Percentiles rank a stretch among this genome's conserved stretches.
Evolutionary conservation across 2,888 invertebrate genomes (phyloP).

Genomic region (Tachina lurida): DNA sequence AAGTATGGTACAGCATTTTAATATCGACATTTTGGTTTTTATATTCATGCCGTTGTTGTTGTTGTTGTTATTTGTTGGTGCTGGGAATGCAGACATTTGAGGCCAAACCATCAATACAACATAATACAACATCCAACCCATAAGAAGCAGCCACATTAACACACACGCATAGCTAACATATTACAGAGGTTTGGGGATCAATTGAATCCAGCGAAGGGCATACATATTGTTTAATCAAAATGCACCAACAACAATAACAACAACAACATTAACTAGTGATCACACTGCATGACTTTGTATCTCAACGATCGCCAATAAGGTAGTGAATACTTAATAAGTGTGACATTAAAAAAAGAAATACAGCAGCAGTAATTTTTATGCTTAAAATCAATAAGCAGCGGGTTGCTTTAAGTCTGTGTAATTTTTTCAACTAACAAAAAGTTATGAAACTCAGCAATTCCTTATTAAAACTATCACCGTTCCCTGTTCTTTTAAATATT

Average conservation of each 20-base stretch:
- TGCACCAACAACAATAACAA: conserved; percentile 20
- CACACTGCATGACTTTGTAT: conserved; percentile 46
- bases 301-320: conserved; percentile 51
- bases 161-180: not conserved
- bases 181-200: conserved; percentile 49
- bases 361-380: conserved; percentile 44
- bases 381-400: conserved; percentile 14
- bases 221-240: conserved; percentile 36
- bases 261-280: conserved; percentile 36
- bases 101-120: conserved; percentile 63
- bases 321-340: conserved; percentile 40
- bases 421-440: not conserved
- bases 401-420: conserved; percentile 19
- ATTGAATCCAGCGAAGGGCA: conserved; percentile 63
- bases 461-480: no score
- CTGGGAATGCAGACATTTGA: conserved; percentile 64
- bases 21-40: conserved; percentile 61
- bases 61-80: conserved; percentile 41
- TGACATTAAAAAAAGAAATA: not conserved
- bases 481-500: no score
- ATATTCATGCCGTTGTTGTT: conserved; percentile 10
- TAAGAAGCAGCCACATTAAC: conserved; percentile 2
- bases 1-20: conserved; percentile 69
- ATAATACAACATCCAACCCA: conserved; percentile 65
- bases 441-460: no score